Percentiles rank a stretch among this genome's conserved stretches.
These are phyloP conservation scores for Cervus canadensis DNA, from an alignment of 2,113 vertebrate species.

Conservation along the genomic window DNA sequence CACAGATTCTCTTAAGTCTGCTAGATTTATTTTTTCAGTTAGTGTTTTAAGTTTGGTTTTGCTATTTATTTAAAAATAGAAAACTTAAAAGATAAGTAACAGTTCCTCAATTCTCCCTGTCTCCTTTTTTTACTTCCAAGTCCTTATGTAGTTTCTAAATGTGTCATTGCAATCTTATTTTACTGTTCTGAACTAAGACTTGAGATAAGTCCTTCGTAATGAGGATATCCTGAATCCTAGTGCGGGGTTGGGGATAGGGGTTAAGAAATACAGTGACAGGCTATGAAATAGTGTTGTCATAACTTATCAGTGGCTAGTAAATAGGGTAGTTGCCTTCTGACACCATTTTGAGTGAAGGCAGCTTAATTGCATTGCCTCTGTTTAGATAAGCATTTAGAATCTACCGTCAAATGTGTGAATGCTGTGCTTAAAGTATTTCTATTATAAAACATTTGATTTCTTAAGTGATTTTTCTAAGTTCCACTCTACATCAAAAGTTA, in stretches of 20 bases:
- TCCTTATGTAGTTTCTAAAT: slow-evolving; percentile 20
- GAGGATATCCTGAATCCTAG: slow-evolving; percentile 56
- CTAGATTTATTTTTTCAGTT: not conserved
- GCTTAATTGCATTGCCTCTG: slow-evolving; percentile 58
- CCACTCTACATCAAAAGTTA: slow-evolving; percentile 66
- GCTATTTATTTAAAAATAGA: slow-evolving; percentile 19
- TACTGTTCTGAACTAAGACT: slow-evolving; percentile 6
- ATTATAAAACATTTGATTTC: slow-evolving; percentile 65
- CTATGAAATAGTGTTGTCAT: slow-evolving; percentile 60
- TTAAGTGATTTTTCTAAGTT: slow-evolving; percentile 69
- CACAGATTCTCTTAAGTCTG: not conserved
- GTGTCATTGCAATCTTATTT: not conserved
- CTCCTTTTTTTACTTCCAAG: not conserved
- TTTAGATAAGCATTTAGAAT: slow-evolving; percentile 68
- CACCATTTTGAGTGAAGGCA: slow-evolving; percentile 68
- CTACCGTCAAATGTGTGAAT: slow-evolving; percentile 57
- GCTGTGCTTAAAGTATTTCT: slow-evolving; percentile 63
- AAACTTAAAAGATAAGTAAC: slow-evolving; percentile 5
- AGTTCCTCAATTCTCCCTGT: not conserved
- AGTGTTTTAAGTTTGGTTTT: not conserved
- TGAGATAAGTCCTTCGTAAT: slow-evolving; percentile 53
- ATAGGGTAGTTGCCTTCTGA: slow-evolving; percentile 55
- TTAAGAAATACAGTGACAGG: slow-evolving; percentile 49
- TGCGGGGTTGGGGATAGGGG: not conserved
- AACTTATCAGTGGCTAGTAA: slow-evolving; percentile 53